Conservation (phyloP, 2,113 vertebrate species). For the Delphinus delphis region DNA sequence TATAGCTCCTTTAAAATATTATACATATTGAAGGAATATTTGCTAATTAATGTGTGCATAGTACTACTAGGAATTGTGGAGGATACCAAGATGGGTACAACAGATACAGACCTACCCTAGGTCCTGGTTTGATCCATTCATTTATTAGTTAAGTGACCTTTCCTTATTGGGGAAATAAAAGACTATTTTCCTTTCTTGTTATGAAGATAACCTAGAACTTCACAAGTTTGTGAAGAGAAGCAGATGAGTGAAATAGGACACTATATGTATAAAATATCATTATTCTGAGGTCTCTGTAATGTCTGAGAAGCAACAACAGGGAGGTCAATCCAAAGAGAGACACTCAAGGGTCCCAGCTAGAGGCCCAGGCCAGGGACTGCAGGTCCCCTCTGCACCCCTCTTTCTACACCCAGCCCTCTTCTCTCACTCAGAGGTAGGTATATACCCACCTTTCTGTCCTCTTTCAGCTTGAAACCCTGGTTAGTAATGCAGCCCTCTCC, state of each 20-base stretch:
- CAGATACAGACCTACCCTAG: background rate
- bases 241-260: background rate
- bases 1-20: background rate
- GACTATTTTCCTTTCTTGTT: background rate
- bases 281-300: background rate
- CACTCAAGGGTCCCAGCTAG: background rate
- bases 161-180: background rate
- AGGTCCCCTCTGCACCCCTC: background rate
- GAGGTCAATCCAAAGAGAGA: background rate
- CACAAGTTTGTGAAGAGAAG: background rate
- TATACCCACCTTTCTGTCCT: background rate
- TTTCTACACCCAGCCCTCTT: background rate
- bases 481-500: background rate
- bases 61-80: background rate
- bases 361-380: background rate
- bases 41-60: background rate
- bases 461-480: background rate
- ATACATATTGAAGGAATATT: background rate
- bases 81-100: background rate
- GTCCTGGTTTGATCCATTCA: background rate
- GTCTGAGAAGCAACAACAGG: background rate
- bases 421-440: background rate
- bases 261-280: background rate
- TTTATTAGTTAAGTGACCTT: background rate
- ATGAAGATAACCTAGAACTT: background rate